Conservation (phyloP, 2,113 vertebrate genomes). For the Jaculus jaculus region DNA sequence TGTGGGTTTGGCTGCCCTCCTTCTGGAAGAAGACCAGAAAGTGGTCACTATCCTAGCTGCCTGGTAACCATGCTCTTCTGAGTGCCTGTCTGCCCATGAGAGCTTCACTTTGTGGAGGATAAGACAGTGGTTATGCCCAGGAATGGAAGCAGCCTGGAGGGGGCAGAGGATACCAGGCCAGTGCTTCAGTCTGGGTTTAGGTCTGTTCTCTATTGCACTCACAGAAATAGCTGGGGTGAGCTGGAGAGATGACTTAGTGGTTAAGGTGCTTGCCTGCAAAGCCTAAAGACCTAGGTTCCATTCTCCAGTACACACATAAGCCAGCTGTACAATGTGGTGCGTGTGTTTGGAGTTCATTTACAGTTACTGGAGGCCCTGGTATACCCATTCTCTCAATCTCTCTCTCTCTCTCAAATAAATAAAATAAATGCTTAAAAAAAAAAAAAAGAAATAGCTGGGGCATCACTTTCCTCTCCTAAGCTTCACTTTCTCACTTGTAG, state of each 20-base stretch:
- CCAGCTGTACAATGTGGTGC: no score
- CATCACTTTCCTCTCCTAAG: not conserved
- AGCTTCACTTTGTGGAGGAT: not conserved
- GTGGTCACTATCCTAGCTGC: not conserved
- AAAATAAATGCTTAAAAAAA: no score
- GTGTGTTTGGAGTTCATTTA: no score
- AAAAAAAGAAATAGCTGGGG: not conserved
- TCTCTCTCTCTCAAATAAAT: no score
- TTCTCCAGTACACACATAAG: no score
- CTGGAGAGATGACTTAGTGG: no score
- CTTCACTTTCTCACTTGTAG: not conserved
- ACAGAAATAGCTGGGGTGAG: not conserved
- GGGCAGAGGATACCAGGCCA: not conserved
- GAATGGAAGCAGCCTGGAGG: accelerated
- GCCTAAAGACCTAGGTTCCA: no score
- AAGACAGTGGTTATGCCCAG: not conserved
- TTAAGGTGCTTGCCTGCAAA: no score
- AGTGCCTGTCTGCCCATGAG: not conserved
- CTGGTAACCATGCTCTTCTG: not conserved
- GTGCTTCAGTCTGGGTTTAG: not conserved
- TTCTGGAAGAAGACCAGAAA: not conserved
- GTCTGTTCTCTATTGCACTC: not conserved
- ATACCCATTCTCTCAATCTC: no score
- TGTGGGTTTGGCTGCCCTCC: not conserved
- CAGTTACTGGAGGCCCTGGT: no score